Evolutionary conservation across 2,888 invertebrate species (phyloP).

Genomic region (Acanthosepion esculentum): DNA sequence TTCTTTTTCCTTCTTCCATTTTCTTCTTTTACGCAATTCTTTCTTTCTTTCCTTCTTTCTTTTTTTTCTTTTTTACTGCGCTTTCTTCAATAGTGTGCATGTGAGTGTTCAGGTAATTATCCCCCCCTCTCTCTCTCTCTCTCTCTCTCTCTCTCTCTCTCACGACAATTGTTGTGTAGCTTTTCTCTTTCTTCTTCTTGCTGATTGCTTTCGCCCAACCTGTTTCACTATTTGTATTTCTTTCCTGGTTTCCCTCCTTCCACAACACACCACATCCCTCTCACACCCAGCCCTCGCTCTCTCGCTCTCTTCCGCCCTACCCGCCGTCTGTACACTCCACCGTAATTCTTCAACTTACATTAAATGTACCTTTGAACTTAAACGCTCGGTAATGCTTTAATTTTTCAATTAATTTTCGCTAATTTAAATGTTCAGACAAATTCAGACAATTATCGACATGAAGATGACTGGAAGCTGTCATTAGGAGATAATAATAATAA

Average conservation of each 20-base stretch:
- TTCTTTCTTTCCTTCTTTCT: not conserved
- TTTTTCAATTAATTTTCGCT: constrained; percentile 20
- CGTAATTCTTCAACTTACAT: not conserved
- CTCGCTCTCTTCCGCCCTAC: not conserved
- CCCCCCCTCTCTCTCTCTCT: too few relatives aligned
- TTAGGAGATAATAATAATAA: not conserved
- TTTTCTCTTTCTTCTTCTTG: too few relatives aligned
- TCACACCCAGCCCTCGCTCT: not conserved
- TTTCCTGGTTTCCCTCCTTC: not conserved
- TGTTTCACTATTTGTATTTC: not conserved
- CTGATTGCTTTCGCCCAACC: not conserved
- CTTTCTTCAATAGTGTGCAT: too few relatives aligned
- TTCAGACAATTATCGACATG: constrained; percentile 1
- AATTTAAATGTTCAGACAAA: constrained; percentile 22
- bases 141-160: not conserved
- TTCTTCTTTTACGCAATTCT: not conserved
- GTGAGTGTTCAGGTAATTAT: too few relatives aligned
- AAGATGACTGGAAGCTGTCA: constrained; percentile 33
- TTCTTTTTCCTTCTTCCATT: not conserved
- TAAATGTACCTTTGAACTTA: not conserved
- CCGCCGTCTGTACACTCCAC: not conserved
- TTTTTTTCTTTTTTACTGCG: too few relatives aligned
- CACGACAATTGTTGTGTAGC: not conserved
- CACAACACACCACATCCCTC: not conserved
- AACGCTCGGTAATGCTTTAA: constrained; percentile 5